Evolutionary conservation across 2,113 vertebrate genomes (phyloP), one percentile per base, ranked within the genome.

Genomic region (Nettapus auritus): DNA sequence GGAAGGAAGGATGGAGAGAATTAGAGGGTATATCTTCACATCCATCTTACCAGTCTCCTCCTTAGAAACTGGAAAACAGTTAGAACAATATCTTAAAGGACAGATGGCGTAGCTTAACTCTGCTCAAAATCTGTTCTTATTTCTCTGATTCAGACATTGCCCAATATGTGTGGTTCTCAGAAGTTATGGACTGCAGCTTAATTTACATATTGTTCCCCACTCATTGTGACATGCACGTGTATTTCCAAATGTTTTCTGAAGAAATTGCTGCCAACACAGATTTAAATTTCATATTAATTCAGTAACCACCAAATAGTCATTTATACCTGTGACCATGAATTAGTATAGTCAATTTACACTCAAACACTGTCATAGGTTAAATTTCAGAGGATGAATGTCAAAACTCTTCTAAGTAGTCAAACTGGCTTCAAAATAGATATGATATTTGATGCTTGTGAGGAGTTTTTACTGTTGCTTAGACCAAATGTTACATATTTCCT

Each of bases 71-170:
- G 89, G 88, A 83, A 91, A 91, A 42, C 66, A 70, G 42, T 26
- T 82, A 86, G 48, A 94, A 76, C 33, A 82, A 74, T 48, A 92
- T 59, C 42, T 81, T 57, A 70, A 79, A 89, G 59, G 82, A 94
- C 95, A 95, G 92, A 94, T 83, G 79, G 92, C 80, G 52, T 13
- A 82, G n/a, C n/a, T 66, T 44, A 90, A 79, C 62, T 92, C 53
- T 81, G 36, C 59, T 86, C 79, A 70, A 94, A 93, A 86, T 86
- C 33, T 93, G 64, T 83, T 85, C 55, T 74, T 85, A 38, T 74
- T 88, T 83, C 42, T 94, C 38, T 88, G 75, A 80, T 94, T 95
- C 88, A 94, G 53, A 42, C 79, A 59, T 89, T 91, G 44, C 88
- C 50, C 68, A 42, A 4, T 60, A 56, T 55, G 36, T 81, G 59